Base-by-base conservation (phyloP, 1,140 invertebrate genomes). In the Hestina assimilis region DNA sequence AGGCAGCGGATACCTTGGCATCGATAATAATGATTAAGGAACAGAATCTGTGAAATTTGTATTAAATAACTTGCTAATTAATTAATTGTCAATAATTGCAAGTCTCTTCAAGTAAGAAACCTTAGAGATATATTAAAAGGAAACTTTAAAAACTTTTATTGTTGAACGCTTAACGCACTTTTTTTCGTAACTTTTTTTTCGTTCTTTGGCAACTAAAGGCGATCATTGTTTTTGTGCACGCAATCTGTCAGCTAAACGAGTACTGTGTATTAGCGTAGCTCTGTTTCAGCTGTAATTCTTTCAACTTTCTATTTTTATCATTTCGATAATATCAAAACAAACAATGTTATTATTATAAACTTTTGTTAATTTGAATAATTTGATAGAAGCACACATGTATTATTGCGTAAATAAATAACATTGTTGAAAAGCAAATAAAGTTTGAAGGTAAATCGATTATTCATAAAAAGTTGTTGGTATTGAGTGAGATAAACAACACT, bases 1-100 rank as follows among this genome's bases (percentile, higher is more conserved):
- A 77, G 58, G 66, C 63, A 63, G 59, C 72, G 70, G 68, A 78
- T 69, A 76, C 81, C 77, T 85, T 87, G 80, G 75, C 81, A 83
- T 78, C 67, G 66, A 81, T 85, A 71, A 62, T 52, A 60, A 64
- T 68, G 66, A 63, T 69, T 77, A 65, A 77, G 61, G 69, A 69
- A 73, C 71, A 52, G 54, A 26, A 24, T 33, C 31, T 23, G 1
- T 42, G 17, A 38, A n/a, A n/a, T n/a, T n/a, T n/a, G n/a, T n/a
- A n/a, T n/a, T n/a, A n/a, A n/a, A n/a, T n/a, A n/a, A n/a, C n/a
- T n/a, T n/a, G n/a, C n/a, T n/a, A n/a, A n/a, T n/a, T n/a, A n/a
- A n/a, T n/a, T n/a, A n/a, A n/a, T n/a, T n/a, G n/a, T n/a, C n/a
- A n/a, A n/a, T n/a, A n/a, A n/a, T n/a, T n/a, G n/a, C n/a, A n/a